Percentiles rank a stretch among this genome's conserved stretches.
Conservation (phyloP, 2,113 vertebrate species). For the Holacanthus passer region DNA sequence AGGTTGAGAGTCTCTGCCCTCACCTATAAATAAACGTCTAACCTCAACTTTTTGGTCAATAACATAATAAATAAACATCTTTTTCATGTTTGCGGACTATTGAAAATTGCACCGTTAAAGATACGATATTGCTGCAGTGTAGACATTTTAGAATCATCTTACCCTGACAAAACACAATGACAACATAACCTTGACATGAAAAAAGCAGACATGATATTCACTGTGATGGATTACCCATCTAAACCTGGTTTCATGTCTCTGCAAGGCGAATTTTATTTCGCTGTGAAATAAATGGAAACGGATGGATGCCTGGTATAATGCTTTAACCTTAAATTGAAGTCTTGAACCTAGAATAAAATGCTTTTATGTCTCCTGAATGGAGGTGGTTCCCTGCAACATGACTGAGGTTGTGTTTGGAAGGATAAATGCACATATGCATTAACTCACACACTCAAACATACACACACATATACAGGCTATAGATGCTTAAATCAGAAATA, state of each 20-base stretch:
- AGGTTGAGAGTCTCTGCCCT: background rate
- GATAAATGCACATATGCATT: background rate
- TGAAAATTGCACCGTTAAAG: background rate
- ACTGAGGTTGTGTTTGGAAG: conserved; percentile 1
- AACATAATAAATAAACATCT: background rate
- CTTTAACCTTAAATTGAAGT: conserved; percentile 49
- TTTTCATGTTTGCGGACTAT: background rate
- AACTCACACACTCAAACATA: background rate
- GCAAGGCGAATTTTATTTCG: conserved; percentile 32
- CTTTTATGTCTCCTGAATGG: conserved; percentile 10
- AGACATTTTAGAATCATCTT: background rate
- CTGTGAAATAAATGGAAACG: conserved; percentile 32
- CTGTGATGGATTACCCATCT: conserved; percentile 44
- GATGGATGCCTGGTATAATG: conserved; percentile 33
- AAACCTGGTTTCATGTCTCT: conserved; percentile 15
- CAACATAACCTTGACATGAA: conserved; percentile 28
- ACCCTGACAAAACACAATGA: conserved; percentile 8
- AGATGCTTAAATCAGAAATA: background rate
- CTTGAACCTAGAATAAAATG: conserved; percentile 44
- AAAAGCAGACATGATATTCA: conserved; percentile 28
- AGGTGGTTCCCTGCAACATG: background rate
- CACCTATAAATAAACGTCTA: background rate
- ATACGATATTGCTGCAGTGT: background rate
- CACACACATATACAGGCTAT: background rate
- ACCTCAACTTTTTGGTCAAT: background rate